phyloP scores from a whole-genome alignment of 2,113 vertebrate genomes.

The Fregetta grallaria region DNA sequence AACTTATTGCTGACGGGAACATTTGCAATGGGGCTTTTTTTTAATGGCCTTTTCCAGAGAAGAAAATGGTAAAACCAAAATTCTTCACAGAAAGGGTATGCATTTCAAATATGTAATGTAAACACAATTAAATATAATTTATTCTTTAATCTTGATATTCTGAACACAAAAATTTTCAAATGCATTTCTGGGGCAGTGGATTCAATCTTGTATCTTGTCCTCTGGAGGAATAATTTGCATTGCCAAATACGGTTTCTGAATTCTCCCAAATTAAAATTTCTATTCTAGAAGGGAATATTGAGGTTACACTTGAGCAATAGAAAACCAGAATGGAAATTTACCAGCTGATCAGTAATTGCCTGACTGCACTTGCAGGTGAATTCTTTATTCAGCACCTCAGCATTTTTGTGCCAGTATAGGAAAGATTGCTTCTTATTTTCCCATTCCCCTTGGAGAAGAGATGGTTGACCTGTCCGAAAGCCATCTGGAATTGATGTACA shows the following conservation, averaged over 20 bases:
- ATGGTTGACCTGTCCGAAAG: not conserved
- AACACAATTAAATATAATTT: not conserved
- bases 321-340: conserved; percentile 22
- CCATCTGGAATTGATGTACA: not conserved
- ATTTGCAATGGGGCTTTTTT: not conserved
- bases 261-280: conserved; percentile 51
- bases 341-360: not conserved
- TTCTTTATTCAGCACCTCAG: conserved; percentile 32
- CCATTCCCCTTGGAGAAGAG: not conserved
- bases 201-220: conserved; percentile 13
- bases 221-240: conserved; percentile 35
- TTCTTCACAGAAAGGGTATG: not conserved
- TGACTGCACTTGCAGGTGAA: not conserved
- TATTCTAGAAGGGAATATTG: conserved; percentile 6
- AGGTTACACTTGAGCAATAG: conserved; percentile 35
- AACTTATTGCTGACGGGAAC: not conserved
- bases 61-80: not conserved
- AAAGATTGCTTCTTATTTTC: conserved; percentile 11
- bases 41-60: not conserved
- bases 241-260: conserved; percentile 52
- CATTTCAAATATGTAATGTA: not conserved
- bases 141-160: conserved; percentile 13
- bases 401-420: conserved; percentile 5
- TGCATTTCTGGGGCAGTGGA: conserved; percentile 18
- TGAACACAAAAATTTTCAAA: conserved; percentile 1